Evolutionary conservation across 2,888 invertebrate genomes (phyloP).

Genomic region (Calameuta filiformis): DNA sequence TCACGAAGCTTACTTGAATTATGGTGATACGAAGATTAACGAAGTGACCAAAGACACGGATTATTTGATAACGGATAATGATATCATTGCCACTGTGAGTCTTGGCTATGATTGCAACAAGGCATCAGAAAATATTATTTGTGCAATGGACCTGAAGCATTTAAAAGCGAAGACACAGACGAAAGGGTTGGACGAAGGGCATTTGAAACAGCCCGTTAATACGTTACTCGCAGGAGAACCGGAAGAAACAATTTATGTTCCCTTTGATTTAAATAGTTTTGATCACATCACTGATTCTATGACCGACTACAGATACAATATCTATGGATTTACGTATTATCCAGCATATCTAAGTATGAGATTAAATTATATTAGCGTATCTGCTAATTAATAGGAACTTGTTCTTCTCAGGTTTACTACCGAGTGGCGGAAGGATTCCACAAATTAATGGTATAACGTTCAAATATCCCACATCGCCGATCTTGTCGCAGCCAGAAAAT

Average conservation of each 20-base stretch:
- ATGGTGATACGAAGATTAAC: slow-evolving; percentile 59
- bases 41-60: slow-evolving; percentile 19
- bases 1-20: slow-evolving; percentile 67
- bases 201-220: slow-evolving; percentile 13
- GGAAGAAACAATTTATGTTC: slow-evolving; percentile 64
- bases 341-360: slow-evolving; percentile 69
- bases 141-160: slow-evolving; percentile 38
- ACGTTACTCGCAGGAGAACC: slow-evolving; percentile 32
- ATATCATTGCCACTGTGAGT: not conserved
- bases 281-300: slow-evolving; percentile 65
- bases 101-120: slow-evolving; percentile 35
- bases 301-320: slow-evolving; percentile 68
- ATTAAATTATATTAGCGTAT: slow-evolving; percentile 11
- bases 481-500: slow-evolving; percentile 69
- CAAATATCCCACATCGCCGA: slow-evolving; percentile 71
- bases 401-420: slow-evolving; percentile 28
- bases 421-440: slow-evolving; percentile 43
- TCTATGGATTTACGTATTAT: slow-evolving; percentile 68
- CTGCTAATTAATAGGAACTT: not conserved
- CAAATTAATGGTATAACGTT: slow-evolving; percentile 74
- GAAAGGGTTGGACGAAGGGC: not conserved
- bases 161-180: not conserved
- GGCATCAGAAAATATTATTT: slow-evolving; percentile 31
- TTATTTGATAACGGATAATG: not conserved
- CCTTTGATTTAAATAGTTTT: slow-evolving; percentile 66